Percentiles rank a stretch among this genome's conserved stretches.
Evolutionary conservation across 2,888 invertebrate genomes (phyloP).

Genomic region (Sylvicola fuscatus): DNA sequence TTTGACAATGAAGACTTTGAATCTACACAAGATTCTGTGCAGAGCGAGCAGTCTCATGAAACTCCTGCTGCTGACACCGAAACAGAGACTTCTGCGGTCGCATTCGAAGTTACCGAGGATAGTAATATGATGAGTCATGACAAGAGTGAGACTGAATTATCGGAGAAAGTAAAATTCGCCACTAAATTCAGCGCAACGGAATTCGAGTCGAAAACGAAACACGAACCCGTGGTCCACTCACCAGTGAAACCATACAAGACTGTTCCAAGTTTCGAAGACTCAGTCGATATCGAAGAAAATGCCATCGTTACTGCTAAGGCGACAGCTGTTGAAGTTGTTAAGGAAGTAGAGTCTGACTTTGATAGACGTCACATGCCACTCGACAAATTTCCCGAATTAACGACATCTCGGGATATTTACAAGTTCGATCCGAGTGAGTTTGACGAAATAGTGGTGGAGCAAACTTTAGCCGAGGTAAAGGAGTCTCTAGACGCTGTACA

Average conservation of each 20-base stretch:
- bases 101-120: conserved; percentile 1
- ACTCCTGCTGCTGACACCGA: not conserved
- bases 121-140: too few species aligned
- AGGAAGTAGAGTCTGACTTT: conserved; percentile 5
- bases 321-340: conserved; percentile 6
- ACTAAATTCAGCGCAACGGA: conserved; percentile 8
- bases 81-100: conserved; percentile 5
- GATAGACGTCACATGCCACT: conserved; percentile 5
- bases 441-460: conserved; percentile 38
- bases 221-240: not conserved
- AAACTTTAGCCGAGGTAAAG: conserved; percentile 49
- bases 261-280: not conserved
- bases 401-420: conserved; percentile 1
- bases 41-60: too few species aligned
- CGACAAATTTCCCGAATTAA: not conserved
- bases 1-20: conserved; percentile 9
- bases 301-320: conserved; percentile 6
- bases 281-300: too few species aligned
- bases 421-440: conserved; percentile 22
- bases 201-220: too few species aligned
- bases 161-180: conserved; percentile 7
- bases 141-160: too few species aligned
- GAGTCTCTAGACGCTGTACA: conserved; percentile 49
- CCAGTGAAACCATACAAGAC: not conserved
- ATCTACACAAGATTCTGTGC: too few species aligned